Evolutionary conservation across 2,797 vertebrate species (phyloP).

Genomic region (Petrocephalus schoutedeni): DNA sequence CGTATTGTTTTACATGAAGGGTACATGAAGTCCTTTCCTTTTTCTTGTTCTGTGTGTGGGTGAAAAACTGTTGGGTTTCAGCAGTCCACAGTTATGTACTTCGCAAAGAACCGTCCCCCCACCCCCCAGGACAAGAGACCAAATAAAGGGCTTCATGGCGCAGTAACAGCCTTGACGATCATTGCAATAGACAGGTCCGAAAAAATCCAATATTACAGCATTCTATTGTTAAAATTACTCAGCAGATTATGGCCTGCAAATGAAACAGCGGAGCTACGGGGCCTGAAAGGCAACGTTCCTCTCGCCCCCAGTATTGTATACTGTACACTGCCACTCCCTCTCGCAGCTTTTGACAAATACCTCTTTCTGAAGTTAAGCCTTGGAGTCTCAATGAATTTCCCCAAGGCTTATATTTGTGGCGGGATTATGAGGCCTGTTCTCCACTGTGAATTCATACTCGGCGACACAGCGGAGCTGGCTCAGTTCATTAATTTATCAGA

Average conservation of each 20-base stretch:
- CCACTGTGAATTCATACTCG: not conserved
- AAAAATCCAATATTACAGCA: not conserved
- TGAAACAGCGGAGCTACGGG: not conserved
- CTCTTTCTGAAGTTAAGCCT: conserved; percentile 22
- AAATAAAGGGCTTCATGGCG: not conserved
- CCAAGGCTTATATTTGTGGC: conserved; percentile 3
- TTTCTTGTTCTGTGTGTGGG: not conserved
- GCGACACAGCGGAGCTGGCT: not conserved
- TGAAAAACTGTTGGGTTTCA: not conserved
- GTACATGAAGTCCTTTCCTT: not conserved
- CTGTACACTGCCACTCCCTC: not conserved
- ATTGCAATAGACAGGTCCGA: not conserved
- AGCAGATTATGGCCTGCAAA: not conserved
- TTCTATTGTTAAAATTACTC: not conserved
- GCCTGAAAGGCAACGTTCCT: not conserved
- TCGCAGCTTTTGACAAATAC: conserved; percentile 11
- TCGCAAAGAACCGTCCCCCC: not conserved
- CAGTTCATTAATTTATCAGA: conserved; percentile 34
- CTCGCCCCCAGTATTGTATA: not conserved
- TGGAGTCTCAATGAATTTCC: conserved; percentile 23
- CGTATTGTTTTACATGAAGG: not conserved
- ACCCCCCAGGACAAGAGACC: not conserved
- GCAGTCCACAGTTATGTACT: not conserved
- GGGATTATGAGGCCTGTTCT: conserved; percentile 15
- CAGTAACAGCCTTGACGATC: not conserved